Percentiles rank a stretch among this genome's conserved stretches.
These are phyloP conservation scores for Platyrinchus mystaceus DNA, from an alignment of 2,797 vertebrate species.

Conservation along the genomic window DNA sequence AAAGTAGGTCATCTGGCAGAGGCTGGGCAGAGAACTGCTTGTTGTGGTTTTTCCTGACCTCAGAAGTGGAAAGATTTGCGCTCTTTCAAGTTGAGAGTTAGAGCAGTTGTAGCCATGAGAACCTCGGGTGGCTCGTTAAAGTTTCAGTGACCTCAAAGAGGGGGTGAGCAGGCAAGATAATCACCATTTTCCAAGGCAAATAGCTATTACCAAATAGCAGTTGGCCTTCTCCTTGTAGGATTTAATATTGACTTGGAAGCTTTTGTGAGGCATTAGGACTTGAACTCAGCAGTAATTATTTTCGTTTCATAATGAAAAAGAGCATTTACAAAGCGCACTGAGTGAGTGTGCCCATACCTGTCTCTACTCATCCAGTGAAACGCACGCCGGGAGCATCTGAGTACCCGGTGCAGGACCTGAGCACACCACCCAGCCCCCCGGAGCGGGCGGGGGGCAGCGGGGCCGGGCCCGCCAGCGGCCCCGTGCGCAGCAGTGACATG, in stretches of 20 bases:
- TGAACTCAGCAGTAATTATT: not conserved
- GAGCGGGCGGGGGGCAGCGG: constrained; percentile 70
- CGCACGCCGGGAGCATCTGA: constrained; percentile 82
- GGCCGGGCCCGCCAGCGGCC: constrained; percentile 9
- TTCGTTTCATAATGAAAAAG: not conserved
- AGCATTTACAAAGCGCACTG: accelerated
- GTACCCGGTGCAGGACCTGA: constrained; percentile 79
- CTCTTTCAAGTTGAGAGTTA: not conserved
- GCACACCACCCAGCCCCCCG: constrained; percentile 80
- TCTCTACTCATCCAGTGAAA: constrained; percentile 70
- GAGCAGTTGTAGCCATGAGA: not conserved
- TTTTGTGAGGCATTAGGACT: not conserved
- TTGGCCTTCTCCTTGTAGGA: not conserved
- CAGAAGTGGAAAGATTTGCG: constrained; percentile 14
- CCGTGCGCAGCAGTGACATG: constrained; percentile 77
- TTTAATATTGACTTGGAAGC: not conserved
- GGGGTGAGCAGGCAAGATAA: not conserved
- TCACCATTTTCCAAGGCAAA: not conserved
- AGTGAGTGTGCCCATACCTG: accelerated
- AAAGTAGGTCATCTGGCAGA: not conserved
- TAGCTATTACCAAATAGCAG: not conserved
- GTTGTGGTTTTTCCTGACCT: constrained; percentile 35
- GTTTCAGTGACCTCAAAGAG: not conserved
- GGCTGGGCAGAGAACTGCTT: not conserved
- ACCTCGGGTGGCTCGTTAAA: not conserved